Conservation (phyloP, 1,140 invertebrate species). For the Samia ricini region DNA sequence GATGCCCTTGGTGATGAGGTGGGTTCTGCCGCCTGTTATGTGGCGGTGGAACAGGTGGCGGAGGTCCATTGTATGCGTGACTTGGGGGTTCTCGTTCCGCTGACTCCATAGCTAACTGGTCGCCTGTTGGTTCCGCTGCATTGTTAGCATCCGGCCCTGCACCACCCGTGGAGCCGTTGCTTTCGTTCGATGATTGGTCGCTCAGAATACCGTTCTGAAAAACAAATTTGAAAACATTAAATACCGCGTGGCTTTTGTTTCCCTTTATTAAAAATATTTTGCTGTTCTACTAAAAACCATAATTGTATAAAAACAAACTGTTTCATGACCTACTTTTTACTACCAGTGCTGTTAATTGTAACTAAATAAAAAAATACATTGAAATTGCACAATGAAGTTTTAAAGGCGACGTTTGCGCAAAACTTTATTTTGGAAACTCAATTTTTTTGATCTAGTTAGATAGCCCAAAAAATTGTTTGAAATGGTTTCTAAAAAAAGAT, state of each 20-base stretch:
- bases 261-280: not conserved
- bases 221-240: constrained; percentile 10
- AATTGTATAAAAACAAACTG: not conserved
- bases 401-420: no score
- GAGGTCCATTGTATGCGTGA: constrained; percentile 75
- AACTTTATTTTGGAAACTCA: no score
- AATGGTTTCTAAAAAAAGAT: no score
- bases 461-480: no score
- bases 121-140: constrained; percentile 69
- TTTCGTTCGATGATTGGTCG: constrained; percentile 64
- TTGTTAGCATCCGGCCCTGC: constrained; percentile 49
- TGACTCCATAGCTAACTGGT: constrained; percentile 84
- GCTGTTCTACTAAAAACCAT: not conserved
- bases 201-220: constrained; percentile 62
- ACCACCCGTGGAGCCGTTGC: constrained; percentile 45
- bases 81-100: constrained; percentile 79
- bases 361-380: not conserved
- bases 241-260: not conserved
- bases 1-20: constrained; percentile 78
- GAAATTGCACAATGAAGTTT: not conserved
- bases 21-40: constrained; percentile 68
- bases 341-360: not conserved
- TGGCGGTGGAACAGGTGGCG: constrained; percentile 65
- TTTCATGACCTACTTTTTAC: not conserved
- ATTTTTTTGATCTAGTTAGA: no score